Percentiles rank a stretch among this genome's conserved stretches.
Conservation (phyloP, 2,113 vertebrate genomes). For the Callaeas wilsoni region DNA sequence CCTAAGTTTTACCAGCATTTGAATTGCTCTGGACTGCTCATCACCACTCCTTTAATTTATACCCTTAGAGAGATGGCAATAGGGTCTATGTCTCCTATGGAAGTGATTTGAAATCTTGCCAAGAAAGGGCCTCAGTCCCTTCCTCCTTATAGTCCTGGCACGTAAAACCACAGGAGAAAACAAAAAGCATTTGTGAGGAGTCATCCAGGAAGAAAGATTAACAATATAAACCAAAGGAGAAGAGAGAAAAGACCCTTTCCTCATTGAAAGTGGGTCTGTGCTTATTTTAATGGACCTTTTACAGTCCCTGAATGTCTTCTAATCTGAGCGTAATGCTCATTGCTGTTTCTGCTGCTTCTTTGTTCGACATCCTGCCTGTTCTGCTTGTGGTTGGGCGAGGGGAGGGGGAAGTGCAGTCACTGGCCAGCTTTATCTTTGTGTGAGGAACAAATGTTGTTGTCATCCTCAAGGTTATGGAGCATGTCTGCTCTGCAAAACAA, state of each 20-base stretch:
- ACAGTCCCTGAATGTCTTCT: constrained; percentile 67
- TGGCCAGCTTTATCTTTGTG: constrained; percentile 64
- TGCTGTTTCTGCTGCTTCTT: constrained; percentile 63
- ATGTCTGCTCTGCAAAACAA: constrained; percentile 32
- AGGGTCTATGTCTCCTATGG: constrained; percentile 69
- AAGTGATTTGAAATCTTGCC: constrained; percentile 76
- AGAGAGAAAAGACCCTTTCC: constrained; percentile 46
- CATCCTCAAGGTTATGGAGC: constrained; percentile 66
- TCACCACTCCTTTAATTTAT: constrained; percentile 75
- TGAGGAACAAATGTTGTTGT: constrained; percentile 65
- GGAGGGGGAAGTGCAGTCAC: constrained; percentile 31
- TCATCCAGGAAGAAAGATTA: constrained; percentile 78
- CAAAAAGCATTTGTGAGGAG: constrained; percentile 77
- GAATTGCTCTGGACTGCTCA: constrained; percentile 73
- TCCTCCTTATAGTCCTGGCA: constrained; percentile 75
- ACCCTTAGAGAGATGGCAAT: constrained; percentile 71
- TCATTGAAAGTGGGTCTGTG: constrained; percentile 72
- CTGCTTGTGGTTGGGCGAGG: constrained; percentile 11
- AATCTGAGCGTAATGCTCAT: constrained; percentile 71
- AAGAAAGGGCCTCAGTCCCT: constrained; percentile 68
- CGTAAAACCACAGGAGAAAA: constrained; percentile 73
- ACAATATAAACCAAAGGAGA: constrained; percentile 65
- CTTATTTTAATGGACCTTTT: constrained; percentile 75
- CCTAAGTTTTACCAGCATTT: constrained; percentile 68
- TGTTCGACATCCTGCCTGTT: constrained; percentile 67